Percentiles rank a stretch among this genome's conserved stretches.
These are phyloP conservation scores for Tiliacea aurago DNA, from an alignment of 2,888 invertebrate species.

Conservation along the genomic window DNA sequence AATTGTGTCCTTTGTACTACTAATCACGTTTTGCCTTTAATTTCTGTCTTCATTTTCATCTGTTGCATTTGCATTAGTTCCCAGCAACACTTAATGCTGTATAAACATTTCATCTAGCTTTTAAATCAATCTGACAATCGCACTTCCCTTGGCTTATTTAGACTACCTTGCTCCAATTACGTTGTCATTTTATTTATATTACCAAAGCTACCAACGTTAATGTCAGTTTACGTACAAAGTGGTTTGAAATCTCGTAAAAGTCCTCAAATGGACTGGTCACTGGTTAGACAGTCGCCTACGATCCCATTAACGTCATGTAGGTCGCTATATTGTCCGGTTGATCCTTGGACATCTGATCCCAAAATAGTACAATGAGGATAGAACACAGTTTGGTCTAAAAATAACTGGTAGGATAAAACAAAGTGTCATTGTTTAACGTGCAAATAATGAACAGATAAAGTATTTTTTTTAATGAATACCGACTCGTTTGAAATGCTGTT, in stretches of 20 bases:
- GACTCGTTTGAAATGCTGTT: neutral
- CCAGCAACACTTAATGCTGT: neutral
- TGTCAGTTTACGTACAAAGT: conserved; percentile 18
- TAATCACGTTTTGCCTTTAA: neutral
- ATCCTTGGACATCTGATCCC: conserved; percentile 59
- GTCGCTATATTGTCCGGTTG: conserved; percentile 49
- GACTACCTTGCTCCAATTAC: conserved; percentile 45
- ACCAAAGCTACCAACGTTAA: conserved; percentile 20
- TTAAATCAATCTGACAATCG: conserved; percentile 32
- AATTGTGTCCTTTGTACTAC: neutral
- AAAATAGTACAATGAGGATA: conserved; percentile 60
- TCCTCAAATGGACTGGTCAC: conserved; percentile 38
- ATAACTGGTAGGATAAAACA: conserved; percentile 44
- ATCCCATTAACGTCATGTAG: conserved; percentile 47
- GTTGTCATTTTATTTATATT: conserved; percentile 48
- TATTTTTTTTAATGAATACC: conserved; percentile 20
- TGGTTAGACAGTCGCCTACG: conserved; percentile 50
- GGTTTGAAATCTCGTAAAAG: conserved; percentile 38
- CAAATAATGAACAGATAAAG: conserved; percentile 23
- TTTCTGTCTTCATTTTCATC: neutral
- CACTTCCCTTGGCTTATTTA: conserved; percentile 36
- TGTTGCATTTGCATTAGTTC: neutral
- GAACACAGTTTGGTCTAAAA: conserved; percentile 35
- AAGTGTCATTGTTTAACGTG: conserved; percentile 43
- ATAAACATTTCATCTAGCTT: conserved; percentile 22